Conservation (phyloP, 2,888 invertebrate genomes). For the Drosophila robusta region DNA sequence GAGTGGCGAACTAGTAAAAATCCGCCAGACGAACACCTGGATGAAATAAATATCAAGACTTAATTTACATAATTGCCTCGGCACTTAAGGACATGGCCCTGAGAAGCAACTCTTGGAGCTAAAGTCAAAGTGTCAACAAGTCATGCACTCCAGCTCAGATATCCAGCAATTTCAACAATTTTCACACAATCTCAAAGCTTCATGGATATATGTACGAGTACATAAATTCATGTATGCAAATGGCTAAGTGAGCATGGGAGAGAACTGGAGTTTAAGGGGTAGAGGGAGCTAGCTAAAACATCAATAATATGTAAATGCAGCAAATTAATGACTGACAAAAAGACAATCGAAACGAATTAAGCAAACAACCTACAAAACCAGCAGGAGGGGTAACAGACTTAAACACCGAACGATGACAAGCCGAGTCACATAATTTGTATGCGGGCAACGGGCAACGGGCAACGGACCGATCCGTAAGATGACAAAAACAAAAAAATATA, state of each 20-base stretch:
- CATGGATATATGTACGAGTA: slow-evolving; percentile 13
- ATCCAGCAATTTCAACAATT: slow-evolving; percentile 36
- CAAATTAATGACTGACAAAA: slow-evolving; percentile 82
- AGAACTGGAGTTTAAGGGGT: neutral
- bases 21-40: slow-evolving; percentile 61
- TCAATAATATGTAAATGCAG: slow-evolving; percentile 82
- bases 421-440: slow-evolving; percentile 70
- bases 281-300: slow-evolving; percentile 40
- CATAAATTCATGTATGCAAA: slow-evolving; percentile 64
- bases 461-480: slow-evolving; percentile 56
- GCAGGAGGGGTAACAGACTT: slow-evolving; percentile 38
- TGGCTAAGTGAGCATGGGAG: slow-evolving; percentile 19
- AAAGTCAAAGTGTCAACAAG: slow-evolving; percentile 61
- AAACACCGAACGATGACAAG: slow-evolving; percentile 42
- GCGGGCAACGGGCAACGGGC: slow-evolving; percentile 70
- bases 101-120: neutral
- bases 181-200: slow-evolving; percentile 64
- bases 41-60: slow-evolving; percentile 44
- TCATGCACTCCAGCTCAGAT: slow-evolving; percentile 44
- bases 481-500: slow-evolving; percentile 41
- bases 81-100: slow-evolving; percentile 39
- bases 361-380: slow-evolving; percentile 73
- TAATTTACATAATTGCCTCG: slow-evolving; percentile 63
- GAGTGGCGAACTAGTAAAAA: slow-evolving; percentile 1
- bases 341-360: slow-evolving; percentile 81